Conservation (phyloP, 2,888 invertebrate species). For the Cantharis nigra region DNA sequence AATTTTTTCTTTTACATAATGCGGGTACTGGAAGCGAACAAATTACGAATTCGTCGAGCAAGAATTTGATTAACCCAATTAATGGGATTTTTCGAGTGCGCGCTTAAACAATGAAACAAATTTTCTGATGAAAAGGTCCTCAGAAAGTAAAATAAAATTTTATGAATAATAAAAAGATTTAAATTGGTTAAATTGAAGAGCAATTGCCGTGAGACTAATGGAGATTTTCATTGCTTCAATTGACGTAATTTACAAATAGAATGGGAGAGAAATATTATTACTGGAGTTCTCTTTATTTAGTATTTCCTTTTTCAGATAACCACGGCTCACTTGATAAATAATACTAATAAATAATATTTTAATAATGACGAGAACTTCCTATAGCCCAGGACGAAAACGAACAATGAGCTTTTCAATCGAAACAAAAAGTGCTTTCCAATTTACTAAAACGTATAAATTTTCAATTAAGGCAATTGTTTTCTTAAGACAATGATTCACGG, state of each 20-base stretch:
- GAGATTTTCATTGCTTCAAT: slow-evolving; percentile 54
- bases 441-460: not conserved
- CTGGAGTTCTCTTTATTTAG: slow-evolving; percentile 40
- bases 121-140: slow-evolving; percentile 21
- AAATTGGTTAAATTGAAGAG: slow-evolving; percentile 57
- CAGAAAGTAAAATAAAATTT: slow-evolving; percentile 50
- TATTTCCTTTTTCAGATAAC: slow-evolving; percentile 42
- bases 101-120: not conserved
- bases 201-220: slow-evolving; percentile 56
- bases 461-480: slow-evolving; percentile 1
- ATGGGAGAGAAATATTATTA: slow-evolving; percentile 39
- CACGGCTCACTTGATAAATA: slow-evolving; percentile 21
- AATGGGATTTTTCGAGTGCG: not conserved
- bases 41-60: not conserved
- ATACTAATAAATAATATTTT: not conserved
- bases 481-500: slow-evolving; percentile 5
- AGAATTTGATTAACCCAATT: not conserved
- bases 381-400: not conserved
- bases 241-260: slow-evolving; percentile 52
- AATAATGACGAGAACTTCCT: not conserved
- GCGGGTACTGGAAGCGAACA: not conserved
- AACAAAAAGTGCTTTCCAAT: not conserved
- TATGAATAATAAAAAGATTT: slow-evolving; percentile 58
- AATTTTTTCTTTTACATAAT: not conserved
- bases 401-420: slow-evolving; percentile 2